A percentile compares a stretch with the other conserved stretches of the same genome.
Conservation (phyloP, 2,888 invertebrate species). For the Gerris lacustris region DNA sequence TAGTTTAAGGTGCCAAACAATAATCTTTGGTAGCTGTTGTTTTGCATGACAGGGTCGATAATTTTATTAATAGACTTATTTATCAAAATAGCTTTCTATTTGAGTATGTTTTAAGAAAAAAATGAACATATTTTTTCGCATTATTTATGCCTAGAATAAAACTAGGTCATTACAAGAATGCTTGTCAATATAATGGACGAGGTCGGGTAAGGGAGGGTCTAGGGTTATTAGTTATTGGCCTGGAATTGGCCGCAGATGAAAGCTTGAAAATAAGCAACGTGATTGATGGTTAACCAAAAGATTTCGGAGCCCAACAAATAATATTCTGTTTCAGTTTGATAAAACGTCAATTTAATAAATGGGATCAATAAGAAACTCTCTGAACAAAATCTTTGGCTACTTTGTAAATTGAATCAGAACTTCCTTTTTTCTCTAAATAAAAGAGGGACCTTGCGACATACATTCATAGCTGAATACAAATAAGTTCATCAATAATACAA, state of each 20-base stretch:
- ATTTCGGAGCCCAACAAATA: not conserved
- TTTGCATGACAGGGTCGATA: too few relatives aligned
- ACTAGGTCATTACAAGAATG: not conserved
- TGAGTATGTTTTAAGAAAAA: too few relatives aligned
- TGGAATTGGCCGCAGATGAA: not conserved
- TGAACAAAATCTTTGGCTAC: not conserved
- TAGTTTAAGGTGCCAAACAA: too few relatives aligned
- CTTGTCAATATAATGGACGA: constrained; percentile 5
- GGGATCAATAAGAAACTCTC: too few relatives aligned
- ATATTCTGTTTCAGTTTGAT: not conserved
- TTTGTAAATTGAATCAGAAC: not conserved
- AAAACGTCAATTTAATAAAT: not conserved
- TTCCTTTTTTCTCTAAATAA: too few relatives aligned
- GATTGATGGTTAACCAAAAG: not conserved
- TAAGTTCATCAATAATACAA: too few relatives aligned
- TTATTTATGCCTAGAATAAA: constrained; percentile 1
- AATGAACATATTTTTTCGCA: not conserved
- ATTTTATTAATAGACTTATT: too few relatives aligned
- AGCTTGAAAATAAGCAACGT: not conserved
- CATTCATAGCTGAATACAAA: too few relatives aligned
- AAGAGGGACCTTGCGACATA: too few relatives aligned
- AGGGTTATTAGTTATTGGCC: not conserved
- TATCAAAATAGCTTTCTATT: too few relatives aligned
- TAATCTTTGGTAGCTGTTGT: too few relatives aligned
- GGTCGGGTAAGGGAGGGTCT: not conserved